Conservation (phyloP, 2,797 vertebrate genomes). For the Neoniphon sammara region DNA sequence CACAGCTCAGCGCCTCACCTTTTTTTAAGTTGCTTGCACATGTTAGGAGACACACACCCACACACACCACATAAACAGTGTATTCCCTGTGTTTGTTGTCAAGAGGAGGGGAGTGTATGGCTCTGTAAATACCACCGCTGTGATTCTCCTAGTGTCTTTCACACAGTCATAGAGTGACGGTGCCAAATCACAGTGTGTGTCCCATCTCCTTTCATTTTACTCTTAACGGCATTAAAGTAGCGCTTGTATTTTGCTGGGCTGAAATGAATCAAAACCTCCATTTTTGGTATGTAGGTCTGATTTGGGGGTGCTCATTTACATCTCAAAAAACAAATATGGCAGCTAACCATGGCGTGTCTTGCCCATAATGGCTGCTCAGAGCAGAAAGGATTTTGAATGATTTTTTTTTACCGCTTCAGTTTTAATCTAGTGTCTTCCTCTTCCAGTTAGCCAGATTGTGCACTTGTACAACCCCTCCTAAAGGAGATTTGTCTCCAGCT, state of each 20-base stretch:
- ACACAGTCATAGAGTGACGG: background rate
- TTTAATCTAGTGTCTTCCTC: constrained; percentile 25
- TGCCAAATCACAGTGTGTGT: constrained; percentile 42
- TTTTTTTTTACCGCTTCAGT: constrained; percentile 13
- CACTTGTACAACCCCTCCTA: background rate
- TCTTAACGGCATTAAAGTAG: background rate
- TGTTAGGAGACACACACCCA: constrained; percentile 14
- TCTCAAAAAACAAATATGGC: background rate
- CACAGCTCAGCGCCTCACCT: constrained; percentile 29
- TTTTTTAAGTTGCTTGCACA: constrained; percentile 34
- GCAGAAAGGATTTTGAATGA: constrained; percentile 31
- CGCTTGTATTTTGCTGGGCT: background rate
- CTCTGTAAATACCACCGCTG: constrained; percentile 18
- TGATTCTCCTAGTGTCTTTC: constrained; percentile 16
- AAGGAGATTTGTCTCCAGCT: background rate
- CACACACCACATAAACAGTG: background rate
- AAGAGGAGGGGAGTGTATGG: constrained; percentile 2
- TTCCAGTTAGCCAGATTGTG: constrained; percentile 1
- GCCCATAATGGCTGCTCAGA: constrained; percentile 21
- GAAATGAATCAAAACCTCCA: constrained; percentile 19
- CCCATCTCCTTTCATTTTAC: constrained; percentile 32
- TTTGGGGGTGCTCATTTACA: constrained; percentile 12
- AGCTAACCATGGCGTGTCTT: constrained; percentile 6
- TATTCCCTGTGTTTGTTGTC: background rate
- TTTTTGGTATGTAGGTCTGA: constrained; percentile 21